Conservation (phyloP, 2,888 invertebrate species). For the Nomada fabriciana region DNA sequence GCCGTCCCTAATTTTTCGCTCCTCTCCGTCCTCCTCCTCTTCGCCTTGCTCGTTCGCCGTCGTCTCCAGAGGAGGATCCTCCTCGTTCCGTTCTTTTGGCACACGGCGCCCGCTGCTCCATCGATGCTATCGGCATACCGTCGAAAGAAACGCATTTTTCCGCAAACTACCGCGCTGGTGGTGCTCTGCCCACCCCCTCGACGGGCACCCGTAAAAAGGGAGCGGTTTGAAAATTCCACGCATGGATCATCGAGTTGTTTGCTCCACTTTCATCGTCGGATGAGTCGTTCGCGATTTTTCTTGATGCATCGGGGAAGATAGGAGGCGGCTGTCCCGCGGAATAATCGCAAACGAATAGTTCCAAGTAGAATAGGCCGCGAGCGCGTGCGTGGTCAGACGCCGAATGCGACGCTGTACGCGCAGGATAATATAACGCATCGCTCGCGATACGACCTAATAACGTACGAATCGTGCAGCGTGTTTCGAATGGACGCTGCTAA, state of each 20-base stretch:
- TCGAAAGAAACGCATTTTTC: slow-evolving; percentile 70
- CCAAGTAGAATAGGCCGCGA: too few relatives aligned
- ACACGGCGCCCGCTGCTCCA: slow-evolving; percentile 46
- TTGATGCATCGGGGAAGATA: too few relatives aligned
- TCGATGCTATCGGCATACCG: slow-evolving; percentile 65
- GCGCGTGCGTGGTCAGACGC: too few relatives aligned
- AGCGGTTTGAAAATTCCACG: slow-evolving; percentile 44
- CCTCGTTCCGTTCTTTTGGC: slow-evolving; percentile 40
- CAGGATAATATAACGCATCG: neutral
- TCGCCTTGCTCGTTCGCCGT: neutral
- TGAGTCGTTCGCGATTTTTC: neutral
- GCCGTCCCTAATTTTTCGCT: slow-evolving; percentile 74
- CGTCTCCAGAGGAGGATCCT: slow-evolving; percentile 7
- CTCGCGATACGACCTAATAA: too few relatives aligned
- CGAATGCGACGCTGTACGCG: too few relatives aligned
- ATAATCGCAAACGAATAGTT: too few relatives aligned
- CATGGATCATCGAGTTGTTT: neutral
- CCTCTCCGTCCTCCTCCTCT: slow-evolving; percentile 41
- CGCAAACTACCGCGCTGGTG: slow-evolving; percentile 58
- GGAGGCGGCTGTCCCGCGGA: too few relatives aligned
- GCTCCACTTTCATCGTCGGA: neutral
- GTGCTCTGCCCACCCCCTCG: slow-evolving; percentile 47
- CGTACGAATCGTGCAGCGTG: neutral
- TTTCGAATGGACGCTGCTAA: slow-evolving; percentile 1
- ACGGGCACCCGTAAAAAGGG: slow-evolving; percentile 48